Conservation (phyloP, 2,113 vertebrate species). For the Rhinolophus sinicus region DNA sequence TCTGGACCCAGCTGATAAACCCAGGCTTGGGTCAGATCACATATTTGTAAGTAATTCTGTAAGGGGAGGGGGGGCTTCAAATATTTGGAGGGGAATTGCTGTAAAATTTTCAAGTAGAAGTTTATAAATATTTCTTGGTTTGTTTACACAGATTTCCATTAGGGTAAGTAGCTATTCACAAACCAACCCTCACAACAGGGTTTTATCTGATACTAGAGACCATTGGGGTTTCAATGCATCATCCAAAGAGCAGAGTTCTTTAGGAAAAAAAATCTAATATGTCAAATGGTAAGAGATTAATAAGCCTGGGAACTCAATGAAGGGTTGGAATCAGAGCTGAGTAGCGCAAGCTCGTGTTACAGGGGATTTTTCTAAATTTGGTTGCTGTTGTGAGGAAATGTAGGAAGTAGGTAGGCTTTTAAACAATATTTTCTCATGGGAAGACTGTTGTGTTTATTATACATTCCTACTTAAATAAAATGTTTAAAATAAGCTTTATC, state of each 20-base stretch:
- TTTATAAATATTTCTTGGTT: neutral
- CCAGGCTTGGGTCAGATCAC: neutral
- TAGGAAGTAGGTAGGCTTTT: neutral
- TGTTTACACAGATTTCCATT: neutral
- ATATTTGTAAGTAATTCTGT: neutral
- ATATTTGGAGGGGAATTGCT: neutral
- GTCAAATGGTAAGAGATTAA: neutral
- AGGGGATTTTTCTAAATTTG: neutral
- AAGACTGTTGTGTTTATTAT: neutral
- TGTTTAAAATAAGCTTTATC: neutral
- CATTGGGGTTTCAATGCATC: neutral
- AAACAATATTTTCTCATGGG: neutral
- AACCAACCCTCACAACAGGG: neutral
- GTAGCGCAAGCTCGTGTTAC: rapidly evolving
- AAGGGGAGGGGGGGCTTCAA: neutral
- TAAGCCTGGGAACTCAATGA: neutral
- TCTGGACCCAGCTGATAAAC: neutral
- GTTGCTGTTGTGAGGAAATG: neutral
- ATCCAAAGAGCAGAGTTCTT: neutral
- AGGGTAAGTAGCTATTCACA: neutral
- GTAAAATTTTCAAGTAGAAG: neutral
- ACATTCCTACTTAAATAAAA: neutral
- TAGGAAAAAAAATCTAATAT: neutral
- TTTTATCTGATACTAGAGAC: neutral
- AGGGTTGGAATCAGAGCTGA: neutral